A percentile compares a stretch with the other conserved stretches of the same genome.
Conservation (phyloP, 2,113 vertebrate genomes). For the Eudyptes chrysolophus region DNA sequence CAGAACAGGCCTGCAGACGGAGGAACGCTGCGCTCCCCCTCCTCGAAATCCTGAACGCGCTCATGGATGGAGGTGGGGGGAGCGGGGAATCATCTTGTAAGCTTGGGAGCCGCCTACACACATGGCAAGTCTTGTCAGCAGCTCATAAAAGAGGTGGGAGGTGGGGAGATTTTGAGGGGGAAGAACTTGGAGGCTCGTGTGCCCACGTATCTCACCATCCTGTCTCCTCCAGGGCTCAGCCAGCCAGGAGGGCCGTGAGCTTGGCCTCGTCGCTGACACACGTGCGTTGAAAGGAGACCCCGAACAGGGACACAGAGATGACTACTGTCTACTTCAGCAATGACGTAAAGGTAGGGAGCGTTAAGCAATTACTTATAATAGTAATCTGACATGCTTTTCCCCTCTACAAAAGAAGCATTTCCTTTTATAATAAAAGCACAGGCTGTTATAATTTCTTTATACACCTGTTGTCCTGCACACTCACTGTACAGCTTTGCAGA, state of each 20-base stretch:
- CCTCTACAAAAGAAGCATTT: slow-evolving; percentile 4
- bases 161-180: slow-evolving; percentile 25
- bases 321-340: not conserved
- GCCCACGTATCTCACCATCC: not conserved
- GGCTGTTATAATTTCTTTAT: not conserved
- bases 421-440: slow-evolving; percentile 28
- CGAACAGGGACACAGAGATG: not conserved
- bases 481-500: not conserved
- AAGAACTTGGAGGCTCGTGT: not conserved
- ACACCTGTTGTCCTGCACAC: not conserved
- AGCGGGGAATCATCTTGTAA: not conserved
- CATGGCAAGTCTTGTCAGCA: slow-evolving; percentile 36
- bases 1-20: not conserved
- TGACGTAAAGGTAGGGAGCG: not conserved
- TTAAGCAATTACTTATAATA: not conserved
- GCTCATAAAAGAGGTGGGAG: slow-evolving; percentile 55
- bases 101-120: slow-evolving; percentile 39
- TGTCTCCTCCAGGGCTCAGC: not conserved
- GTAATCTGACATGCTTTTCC: not conserved
- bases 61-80: not conserved
- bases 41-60: not conserved
- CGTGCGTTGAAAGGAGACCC: not conserved
- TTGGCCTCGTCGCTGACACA: not conserved
- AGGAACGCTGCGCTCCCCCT: not conserved
- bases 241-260: not conserved